Evolutionary conservation across 2,113 vertebrate genomes (phyloP).

Genomic region (Austrofundulus limnaeus): DNA sequence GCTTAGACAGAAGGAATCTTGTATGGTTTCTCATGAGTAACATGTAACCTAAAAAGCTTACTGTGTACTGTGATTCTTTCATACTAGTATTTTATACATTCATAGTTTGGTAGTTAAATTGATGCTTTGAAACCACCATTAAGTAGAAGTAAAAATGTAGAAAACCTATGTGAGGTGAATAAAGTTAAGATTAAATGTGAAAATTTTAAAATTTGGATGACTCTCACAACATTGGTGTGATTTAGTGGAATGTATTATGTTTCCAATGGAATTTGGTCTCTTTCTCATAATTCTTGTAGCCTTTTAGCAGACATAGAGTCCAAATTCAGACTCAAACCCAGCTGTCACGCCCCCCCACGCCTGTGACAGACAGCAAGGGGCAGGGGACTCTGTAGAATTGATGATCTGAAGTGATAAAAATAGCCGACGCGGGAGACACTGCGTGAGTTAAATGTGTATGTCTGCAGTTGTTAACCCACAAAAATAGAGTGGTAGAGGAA

Average conservation of each 20-base stretch:
- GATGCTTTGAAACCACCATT: too few species aligned
- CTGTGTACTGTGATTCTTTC: too few species aligned
- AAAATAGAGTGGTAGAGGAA: constrained; percentile 23
- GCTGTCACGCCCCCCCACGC: constrained; percentile 51
- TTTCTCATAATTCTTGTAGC: constrained; percentile 12
- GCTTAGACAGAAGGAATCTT: background rate
- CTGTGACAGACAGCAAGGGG: constrained; percentile 29
- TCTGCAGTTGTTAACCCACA: constrained; percentile 54
- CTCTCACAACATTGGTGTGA: background rate
- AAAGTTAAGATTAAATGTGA: background rate
- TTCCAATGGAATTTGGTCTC: constrained; percentile 3
- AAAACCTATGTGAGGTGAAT: background rate
- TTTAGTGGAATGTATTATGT: background rate
- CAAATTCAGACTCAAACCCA: constrained; percentile 34
- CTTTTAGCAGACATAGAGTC: constrained; percentile 35
- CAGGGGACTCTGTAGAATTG: constrained; percentile 18
- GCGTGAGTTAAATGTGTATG: constrained; percentile 52
- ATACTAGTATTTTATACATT: too few species aligned
- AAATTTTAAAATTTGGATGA: background rate
- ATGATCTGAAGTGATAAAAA: constrained; percentile 55
- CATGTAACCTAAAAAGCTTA: too few species aligned
- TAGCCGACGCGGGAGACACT: constrained; percentile 47
- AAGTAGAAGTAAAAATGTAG: too few species aligned
- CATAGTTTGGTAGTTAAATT: too few species aligned
- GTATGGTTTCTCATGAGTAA: background rate